Percentiles rank a stretch among this genome's conserved stretches.
Conservation (phyloP, 92 coral and sea anemone genomes). For the Actinernus sp. region DNA sequence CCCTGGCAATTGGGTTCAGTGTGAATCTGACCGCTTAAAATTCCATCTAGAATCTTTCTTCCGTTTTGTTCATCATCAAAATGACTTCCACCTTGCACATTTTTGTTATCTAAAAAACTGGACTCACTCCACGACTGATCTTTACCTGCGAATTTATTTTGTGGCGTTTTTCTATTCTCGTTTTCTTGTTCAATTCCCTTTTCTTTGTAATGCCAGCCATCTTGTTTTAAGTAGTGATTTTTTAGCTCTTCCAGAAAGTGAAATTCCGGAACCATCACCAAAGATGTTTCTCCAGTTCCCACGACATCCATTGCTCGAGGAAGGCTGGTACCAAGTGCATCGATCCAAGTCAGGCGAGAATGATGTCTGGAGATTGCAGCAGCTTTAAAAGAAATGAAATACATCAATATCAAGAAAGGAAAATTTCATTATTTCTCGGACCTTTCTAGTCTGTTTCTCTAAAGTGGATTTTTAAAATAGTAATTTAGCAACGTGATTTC, state of each 20-base stretch:
- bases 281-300: constrained; percentile 30
- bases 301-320: not conserved
- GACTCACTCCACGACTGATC: no score
- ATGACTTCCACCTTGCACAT: no score
- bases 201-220: not conserved
- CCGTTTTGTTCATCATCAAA: no score
- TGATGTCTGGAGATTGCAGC: constrained; percentile 1
- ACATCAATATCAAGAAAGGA: not conserved
- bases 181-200: no score
- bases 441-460: not conserved
- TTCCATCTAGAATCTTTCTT: no score
- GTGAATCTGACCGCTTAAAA: no score
- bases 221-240: not conserved
- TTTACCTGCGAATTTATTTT: no score
- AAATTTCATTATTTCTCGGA: not conserved
- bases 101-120: no score
- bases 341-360: constrained; percentile 55
- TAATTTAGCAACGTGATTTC: not conserved
- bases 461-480: not conserved
- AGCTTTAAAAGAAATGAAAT: not conserved
- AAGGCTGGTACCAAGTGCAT: constrained; percentile 27
- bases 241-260: constrained; percentile 63
- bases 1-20: no score
- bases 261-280: constrained; percentile 48
- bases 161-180: no score